These are phyloP conservation scores for Podotricha telesiphe DNA, from an alignment of 2,888 invertebrate genomes.

Conservation along the genomic window DNA sequence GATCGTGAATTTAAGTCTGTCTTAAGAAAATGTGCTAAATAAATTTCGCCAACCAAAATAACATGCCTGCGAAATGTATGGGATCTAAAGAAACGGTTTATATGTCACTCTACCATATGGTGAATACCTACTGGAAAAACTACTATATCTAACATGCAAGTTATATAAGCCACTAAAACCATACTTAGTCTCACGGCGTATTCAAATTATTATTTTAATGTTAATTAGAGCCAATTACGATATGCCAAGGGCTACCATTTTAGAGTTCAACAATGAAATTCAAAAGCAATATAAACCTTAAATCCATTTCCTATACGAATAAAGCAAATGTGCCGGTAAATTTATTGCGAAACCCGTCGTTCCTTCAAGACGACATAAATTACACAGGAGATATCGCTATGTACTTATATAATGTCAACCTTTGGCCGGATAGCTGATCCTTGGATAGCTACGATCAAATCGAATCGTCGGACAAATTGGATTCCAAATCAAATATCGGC, in stretches of 20 bases:
- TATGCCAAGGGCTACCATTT: background rate
- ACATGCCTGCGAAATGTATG: too few species aligned
- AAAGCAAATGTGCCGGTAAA: conserved; percentile 17
- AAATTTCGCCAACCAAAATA: too few species aligned
- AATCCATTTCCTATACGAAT: conserved; percentile 17
- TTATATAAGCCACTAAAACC: background rate
- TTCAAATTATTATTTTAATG: background rate
- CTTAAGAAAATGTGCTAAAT: too few species aligned
- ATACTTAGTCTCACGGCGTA: background rate
- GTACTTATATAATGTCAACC: conserved; percentile 12
- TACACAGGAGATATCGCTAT: conserved; percentile 16
- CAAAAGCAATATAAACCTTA: conserved; percentile 4
- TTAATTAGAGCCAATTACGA: background rate
- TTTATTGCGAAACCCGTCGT: conserved; percentile 17
- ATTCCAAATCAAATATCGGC: conserved; percentile 44
- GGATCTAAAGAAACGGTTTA: too few species aligned
- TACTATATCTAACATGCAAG: too few species aligned
- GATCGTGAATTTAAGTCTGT: too few species aligned
- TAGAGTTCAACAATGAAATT: background rate
- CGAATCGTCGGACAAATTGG: conserved; percentile 38
- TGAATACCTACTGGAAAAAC: too few species aligned
- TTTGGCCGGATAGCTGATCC: conserved; percentile 18
- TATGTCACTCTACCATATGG: too few species aligned
- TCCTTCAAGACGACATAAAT: conserved; percentile 21
- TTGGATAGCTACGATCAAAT: conserved; percentile 27